These are phyloP conservation scores for Onychostruthus taczanowskii DNA, from an alignment of 2,113 vertebrate species.

Conservation along the genomic window DNA sequence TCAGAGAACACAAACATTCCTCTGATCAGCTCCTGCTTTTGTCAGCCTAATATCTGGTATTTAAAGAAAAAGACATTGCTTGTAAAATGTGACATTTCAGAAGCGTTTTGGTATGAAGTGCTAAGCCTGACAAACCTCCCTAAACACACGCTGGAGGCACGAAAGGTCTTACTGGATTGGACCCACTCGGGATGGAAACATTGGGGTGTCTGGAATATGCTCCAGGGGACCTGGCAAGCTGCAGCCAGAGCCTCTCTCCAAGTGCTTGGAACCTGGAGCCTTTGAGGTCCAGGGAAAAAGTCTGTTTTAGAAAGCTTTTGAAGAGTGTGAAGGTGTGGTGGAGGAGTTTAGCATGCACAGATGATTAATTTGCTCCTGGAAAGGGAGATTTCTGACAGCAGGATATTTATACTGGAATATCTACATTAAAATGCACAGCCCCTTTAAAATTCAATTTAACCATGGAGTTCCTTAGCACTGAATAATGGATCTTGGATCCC, in stretches of 20 bases:
- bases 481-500: not conserved
- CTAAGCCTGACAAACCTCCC: not conserved
- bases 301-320: not conserved
- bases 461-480: not conserved
- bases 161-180: not conserved
- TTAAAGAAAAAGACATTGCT: not conserved
- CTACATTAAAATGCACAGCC: not conserved
- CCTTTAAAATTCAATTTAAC: not conserved
- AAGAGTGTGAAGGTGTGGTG: not conserved
- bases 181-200: not conserved
- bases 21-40: not conserved
- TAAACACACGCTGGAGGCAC: not conserved
- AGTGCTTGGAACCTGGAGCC: not conserved
- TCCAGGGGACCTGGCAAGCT: not conserved
- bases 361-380: constrained; percentile 7
- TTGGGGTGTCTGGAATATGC: not conserved
- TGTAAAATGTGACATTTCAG: constrained; percentile 7
- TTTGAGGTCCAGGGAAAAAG: not conserved
- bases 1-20: not conserved
- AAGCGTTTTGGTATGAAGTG: not conserved
- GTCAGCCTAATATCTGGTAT: not conserved
- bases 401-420: not conserved
- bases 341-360: not conserved
- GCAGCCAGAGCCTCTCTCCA: not conserved
- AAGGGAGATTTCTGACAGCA: not conserved